phyloP scores from a whole-genome alignment of 1,140 invertebrate species.

The Bombus affinis region DNA sequence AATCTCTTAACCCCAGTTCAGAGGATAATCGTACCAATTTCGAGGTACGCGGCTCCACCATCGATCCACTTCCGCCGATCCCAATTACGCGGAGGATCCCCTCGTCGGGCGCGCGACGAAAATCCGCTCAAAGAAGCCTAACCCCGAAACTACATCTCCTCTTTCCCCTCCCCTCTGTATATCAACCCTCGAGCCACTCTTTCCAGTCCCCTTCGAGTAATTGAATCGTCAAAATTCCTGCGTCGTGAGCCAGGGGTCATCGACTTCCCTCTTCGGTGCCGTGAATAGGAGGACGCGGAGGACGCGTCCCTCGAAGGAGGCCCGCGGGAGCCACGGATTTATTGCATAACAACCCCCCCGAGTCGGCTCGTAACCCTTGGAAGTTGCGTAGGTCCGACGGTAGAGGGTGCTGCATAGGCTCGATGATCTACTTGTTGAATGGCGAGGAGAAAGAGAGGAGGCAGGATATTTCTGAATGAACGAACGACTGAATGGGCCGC shows the following conservation, averaged over 20 bases:
- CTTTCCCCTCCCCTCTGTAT: background rate
- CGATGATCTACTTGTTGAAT: constrained; percentile 74
- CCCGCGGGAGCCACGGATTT: constrained; percentile 66
- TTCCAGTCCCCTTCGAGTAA: constrained; percentile 34
- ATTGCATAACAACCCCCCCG: constrained; percentile 69
- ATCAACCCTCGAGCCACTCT: constrained; percentile 14
- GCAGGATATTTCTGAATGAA: constrained; percentile 73
- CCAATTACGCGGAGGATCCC: constrained; percentile 31
- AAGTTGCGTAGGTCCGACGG: constrained; percentile 72
- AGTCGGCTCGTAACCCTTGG: constrained; percentile 70
- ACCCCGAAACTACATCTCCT: constrained; percentile 20
- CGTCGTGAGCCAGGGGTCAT: constrained; percentile 41
- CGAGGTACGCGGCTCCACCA: background rate
- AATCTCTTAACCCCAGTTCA: background rate
- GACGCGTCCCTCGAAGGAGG: constrained; percentile 62
- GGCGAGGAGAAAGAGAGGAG: constrained; percentile 61
- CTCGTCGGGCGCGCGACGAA: background rate
- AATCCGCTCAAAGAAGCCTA: constrained; percentile 34
- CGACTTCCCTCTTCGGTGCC: constrained; percentile 16
- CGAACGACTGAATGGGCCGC: constrained; percentile 71
- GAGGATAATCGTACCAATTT: constrained; percentile 31
- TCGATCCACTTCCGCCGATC: constrained; percentile 30
- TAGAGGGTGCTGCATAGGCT: constrained; percentile 71
- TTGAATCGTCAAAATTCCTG: constrained; percentile 58
- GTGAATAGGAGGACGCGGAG: constrained; percentile 27